Evolutionary conservation across 2,888 invertebrate species (phyloP), one percentile per base, ranked within the genome.

Genomic region (Fragum whitleyi): DNA sequence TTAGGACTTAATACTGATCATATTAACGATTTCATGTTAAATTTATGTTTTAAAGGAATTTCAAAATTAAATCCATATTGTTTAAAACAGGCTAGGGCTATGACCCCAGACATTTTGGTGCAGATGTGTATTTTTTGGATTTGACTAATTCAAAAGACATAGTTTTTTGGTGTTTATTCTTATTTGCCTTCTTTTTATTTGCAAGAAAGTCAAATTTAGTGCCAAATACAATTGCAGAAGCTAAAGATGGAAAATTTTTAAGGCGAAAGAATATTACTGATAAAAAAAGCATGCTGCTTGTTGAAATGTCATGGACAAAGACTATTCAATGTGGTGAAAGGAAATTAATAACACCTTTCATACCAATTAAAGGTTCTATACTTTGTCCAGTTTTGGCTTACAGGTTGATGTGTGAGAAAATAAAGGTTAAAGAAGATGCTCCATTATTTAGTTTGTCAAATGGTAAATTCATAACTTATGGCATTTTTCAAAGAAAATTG

Each of bases 141-240:
- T 57, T 57, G 7, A 23, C 2, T 21, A 7, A 57, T 2, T 3
- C 9, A 14, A 14, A 2, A 21, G 57, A 23, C 23, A n/a, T 14
- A 5, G 57, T 57, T 21, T 57, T 23, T 21, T 57, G 57, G 57
- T 57, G 57, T 21, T 26, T 57, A 14, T 57, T 57, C 23, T 26
- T 57, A 57, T 57, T 57, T 26, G 9, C 57, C 2, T 57, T 57
- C 14, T 57, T 57, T 14, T 57, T 57, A 26, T 57, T 57, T 57
- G 57, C 57, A 2, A 57, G 57, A 57, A 57, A 57, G 23, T 57
- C 57, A 21, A 57, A 57, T 57, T 57, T 57, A 23, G 57, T 57
- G 5, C 57, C 57, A 57, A 14, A 57, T 57, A 5, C 57, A 57
- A 57, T 21, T 6, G 5, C 2, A 7, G 11, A 57, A 21, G 7